Percentiles rank a stretch among this genome's conserved stretches.
phyloP scores from a whole-genome alignment of 2,888 invertebrate genomes.

The Platycnemis pennipes region DNA sequence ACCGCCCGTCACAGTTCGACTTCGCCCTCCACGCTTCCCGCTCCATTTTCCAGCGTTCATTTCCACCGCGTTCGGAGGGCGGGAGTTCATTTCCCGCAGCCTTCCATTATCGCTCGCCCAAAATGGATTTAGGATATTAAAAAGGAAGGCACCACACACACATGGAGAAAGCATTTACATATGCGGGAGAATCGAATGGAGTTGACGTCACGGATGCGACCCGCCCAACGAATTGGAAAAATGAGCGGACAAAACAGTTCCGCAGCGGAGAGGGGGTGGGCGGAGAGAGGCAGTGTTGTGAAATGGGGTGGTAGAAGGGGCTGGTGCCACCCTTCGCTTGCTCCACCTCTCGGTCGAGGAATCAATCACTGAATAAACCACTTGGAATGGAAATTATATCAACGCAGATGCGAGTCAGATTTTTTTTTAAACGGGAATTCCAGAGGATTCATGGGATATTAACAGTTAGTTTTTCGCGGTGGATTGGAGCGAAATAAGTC shows the following conservation, averaged over 20 bases:
- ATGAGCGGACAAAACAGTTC: not conserved
- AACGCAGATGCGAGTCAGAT: not conserved
- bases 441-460: not conserved
- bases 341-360: not conserved
- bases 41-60: slow-evolving; percentile 20
- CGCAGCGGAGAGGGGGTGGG: not conserved
- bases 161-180: not conserved
- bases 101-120: slow-evolving; percentile 52
- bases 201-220: slow-evolving; percentile 24
- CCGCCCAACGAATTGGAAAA: slow-evolving; percentile 5
- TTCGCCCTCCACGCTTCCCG: not conserved
- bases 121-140: slow-evolving; percentile 62
- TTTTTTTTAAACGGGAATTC: not conserved
- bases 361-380: not conserved
- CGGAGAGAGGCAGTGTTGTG: no score
- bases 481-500: no score
- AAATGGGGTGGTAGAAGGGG: no score
- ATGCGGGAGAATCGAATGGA: slow-evolving; percentile 27
- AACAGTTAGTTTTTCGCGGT: not conserved
- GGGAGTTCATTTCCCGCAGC: slow-evolving; percentile 52
- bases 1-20: not conserved
- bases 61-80: slow-evolving; percentile 34
- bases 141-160: not conserved
- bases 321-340: not conserved
- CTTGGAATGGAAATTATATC: not conserved